Evolutionary conservation across 2,113 vertebrate species (phyloP).

Genomic region (Nycticorax nycticorax): DNA sequence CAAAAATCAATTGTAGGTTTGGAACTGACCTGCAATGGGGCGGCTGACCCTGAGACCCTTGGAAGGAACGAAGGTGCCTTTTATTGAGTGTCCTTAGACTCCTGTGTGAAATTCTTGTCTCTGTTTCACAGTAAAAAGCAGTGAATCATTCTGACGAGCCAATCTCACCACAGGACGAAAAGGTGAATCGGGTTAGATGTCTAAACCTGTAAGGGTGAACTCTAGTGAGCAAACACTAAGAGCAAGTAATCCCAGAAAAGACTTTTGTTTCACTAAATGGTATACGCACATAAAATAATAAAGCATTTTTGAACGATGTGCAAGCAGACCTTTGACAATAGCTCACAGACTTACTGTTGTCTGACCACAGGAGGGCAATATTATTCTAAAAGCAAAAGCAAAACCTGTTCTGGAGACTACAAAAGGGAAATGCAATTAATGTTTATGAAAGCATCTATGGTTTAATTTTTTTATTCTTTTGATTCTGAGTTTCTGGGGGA

Average conservation of each 20-base stretch:
- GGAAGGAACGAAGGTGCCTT: not conserved
- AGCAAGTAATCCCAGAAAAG: not conserved
- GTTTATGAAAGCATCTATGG: not conserved
- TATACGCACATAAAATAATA: not conserved
- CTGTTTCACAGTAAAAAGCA: not conserved
- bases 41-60: not conserved
- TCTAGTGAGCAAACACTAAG: not conserved
- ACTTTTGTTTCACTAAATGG: not conserved
- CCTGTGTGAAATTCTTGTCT: not conserved
- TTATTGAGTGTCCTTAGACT: not conserved
- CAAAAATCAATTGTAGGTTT: not conserved
- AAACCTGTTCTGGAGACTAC: not conserved
- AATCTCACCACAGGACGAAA: rapidly evolving
- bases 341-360: not conserved
- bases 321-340: not conserved
- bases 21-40: not conserved
- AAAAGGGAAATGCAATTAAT: not conserved
- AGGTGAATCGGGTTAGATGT: rapidly evolving
- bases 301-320: rapidly evolving
- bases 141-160: not conserved
- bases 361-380: constrained; percentile 54
- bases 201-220: not conserved
- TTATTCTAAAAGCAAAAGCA: not conserved
- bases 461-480: not conserved
- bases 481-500: not conserved